Conservation (phyloP, 1,140 invertebrate species). For the Nephila pilipes region DNA sequence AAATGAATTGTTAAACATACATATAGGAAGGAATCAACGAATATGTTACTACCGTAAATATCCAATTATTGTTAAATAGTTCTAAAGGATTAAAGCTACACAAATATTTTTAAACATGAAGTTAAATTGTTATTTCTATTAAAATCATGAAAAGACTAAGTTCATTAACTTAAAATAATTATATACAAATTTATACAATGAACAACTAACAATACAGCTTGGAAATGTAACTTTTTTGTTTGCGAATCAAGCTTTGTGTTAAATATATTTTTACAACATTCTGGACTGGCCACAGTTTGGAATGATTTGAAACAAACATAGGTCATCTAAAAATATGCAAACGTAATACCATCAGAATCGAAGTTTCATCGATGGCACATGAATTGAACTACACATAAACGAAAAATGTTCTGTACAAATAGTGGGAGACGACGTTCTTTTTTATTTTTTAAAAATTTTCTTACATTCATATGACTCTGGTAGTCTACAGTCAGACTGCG, state of each 20-base stretch:
- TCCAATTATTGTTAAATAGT: background rate
- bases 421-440: slow-evolving; percentile 18
- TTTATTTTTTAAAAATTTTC: background rate
- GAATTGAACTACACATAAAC: slow-evolving; percentile 54
- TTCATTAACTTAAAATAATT: slow-evolving; percentile 25
- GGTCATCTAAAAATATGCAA: slow-evolving; percentile 28
- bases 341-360: slow-evolving; percentile 45
- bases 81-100: background rate
- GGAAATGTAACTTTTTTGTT: slow-evolving; percentile 15
- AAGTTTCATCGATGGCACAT: slow-evolving; percentile 65
- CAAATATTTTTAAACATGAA: background rate
- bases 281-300: slow-evolving; percentile 57
- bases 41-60: background rate
- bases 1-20: background rate
- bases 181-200: slow-evolving; percentile 29
- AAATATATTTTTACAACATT: slow-evolving; percentile 15
- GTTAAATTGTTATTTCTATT: slow-evolving; percentile 32
- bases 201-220: background rate
- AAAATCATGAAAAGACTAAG: slow-evolving; percentile 13
- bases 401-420: slow-evolving; percentile 63
- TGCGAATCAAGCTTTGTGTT: background rate
- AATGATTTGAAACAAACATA: slow-evolving; percentile 54
- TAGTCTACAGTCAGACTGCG: background rate
- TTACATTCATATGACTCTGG: slow-evolving; percentile 23
- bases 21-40: background rate